Evolutionary conservation across 35 echinoderm and acorn worm genomes (phyloP).

Genomic region (Eucidaris tribuloides): DNA sequence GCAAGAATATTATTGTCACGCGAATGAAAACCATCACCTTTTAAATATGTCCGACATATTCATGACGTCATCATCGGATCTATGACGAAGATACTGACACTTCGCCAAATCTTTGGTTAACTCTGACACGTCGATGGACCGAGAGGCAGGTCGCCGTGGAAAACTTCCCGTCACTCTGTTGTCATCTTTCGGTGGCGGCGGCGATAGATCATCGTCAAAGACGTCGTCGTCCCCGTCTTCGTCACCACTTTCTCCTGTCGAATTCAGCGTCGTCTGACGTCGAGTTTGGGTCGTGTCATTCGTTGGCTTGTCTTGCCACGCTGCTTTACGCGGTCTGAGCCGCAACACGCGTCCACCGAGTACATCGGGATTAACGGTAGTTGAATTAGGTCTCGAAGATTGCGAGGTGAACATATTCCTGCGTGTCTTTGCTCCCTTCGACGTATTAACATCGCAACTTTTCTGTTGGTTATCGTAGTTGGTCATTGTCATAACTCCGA

Average conservation of each 20-base stretch:
- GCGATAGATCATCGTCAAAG: not conserved
- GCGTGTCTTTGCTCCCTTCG: not conserved
- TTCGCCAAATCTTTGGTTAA: constrained; percentile 41
- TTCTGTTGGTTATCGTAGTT: not conserved
- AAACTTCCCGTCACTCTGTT: not conserved
- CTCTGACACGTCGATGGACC: constrained; percentile 2
- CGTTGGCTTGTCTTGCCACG: not conserved
- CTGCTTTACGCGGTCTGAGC: constrained; percentile 31
- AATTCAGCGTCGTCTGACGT: not conserved
- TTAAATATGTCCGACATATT: constrained; percentile 3
- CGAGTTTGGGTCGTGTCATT: not conserved
- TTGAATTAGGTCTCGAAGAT: not conserved
- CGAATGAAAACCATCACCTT: too few relatives aligned
- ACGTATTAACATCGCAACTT: not conserved
- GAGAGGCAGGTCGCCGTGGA: not conserved
- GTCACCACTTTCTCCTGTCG: not conserved
- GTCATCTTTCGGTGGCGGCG: not conserved
- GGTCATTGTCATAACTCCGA: constrained; percentile 43
- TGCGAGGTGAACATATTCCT: not conserved
- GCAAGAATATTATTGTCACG: too few relatives aligned
- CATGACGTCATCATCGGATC: constrained; percentile 2
- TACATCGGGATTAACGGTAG: not conserved
- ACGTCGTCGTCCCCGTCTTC: not conserved
- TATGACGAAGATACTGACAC: constrained; percentile 21
- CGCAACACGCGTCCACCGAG: constrained; percentile 30